These are phyloP conservation scores for Dolomedes plantarius DNA, from an alignment of 2,888 invertebrate species.

Conservation along the genomic window DNA sequence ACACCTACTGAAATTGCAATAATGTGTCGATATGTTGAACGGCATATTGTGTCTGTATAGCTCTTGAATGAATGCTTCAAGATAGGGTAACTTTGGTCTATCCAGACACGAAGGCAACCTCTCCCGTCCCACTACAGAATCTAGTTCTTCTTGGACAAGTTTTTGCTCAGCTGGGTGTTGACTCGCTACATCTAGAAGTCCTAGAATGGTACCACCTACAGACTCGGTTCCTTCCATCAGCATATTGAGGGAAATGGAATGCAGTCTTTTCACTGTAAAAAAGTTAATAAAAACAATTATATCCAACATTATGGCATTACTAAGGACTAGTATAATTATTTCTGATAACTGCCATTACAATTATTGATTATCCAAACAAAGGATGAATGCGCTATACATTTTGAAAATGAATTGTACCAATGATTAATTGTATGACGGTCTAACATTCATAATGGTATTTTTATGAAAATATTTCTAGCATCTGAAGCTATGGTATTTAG, in stretches of 20 bases:
- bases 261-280: conserved; percentile 35
- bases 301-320: no score
- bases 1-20: conserved; percentile 52
- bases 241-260: conserved; percentile 45
- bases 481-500: no score
- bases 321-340: no score
- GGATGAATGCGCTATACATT: no score
- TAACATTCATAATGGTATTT: no score
- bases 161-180: conserved; percentile 38
- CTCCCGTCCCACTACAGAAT: conserved; percentile 31
- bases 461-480: no score
- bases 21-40: conserved; percentile 37
- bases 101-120: conserved; percentile 48
- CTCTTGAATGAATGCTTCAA: conserved; percentile 71
- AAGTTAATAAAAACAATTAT: no score
- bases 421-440: no score
- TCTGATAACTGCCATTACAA: no score
- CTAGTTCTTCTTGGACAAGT: conserved; percentile 41
- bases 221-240: conserved; percentile 58
- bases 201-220: conserved; percentile 9
- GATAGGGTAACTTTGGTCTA: conserved; percentile 38
- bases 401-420: no score
- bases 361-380: no score
- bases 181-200: conserved; percentile 8
- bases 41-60: conserved; percentile 26